A percentile compares a stretch with the other conserved stretches of the same genome.
phyloP scores from a whole-genome alignment of 2,113 vertebrate species.

The Prunella himalayana region DNA sequence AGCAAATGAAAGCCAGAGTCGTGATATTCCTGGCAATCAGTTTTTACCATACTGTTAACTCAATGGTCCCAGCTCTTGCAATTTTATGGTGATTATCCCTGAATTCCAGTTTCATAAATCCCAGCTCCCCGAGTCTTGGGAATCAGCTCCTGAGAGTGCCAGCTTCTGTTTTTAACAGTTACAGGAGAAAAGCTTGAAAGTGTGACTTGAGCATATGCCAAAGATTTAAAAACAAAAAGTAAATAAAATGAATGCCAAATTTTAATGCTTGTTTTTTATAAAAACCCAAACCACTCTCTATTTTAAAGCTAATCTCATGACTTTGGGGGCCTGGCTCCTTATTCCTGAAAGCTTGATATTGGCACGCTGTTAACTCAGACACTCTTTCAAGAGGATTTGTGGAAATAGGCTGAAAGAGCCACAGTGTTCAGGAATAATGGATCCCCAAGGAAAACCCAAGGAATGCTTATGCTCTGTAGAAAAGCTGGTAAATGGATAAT shows the following conservation, averaged over 20 bases:
- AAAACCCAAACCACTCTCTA: background rate
- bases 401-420: background rate
- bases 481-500: slow-evolving; percentile 20
- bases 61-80: background rate
- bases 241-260: slow-evolving; percentile 32
- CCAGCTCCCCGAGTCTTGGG: background rate
- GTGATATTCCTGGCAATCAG: background rate
- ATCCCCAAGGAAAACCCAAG: background rate
- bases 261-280: slow-evolving; percentile 3
- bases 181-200: slow-evolving; percentile 1
- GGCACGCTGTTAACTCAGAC: background rate
- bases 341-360: slow-evolving; percentile 10
- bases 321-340: background rate
- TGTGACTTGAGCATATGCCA: slow-evolving; percentile 44
- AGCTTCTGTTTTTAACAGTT: slow-evolving; percentile 53
- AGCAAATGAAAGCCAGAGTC: background rate
- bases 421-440: slow-evolving; percentile 22
- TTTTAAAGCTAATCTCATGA: slow-evolving; percentile 52
- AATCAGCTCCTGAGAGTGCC: background rate
- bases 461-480: slow-evolving; percentile 4
- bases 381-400: slow-evolving; percentile 11
- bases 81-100: background rate
- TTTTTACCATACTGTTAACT: background rate
- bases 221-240: slow-evolving; percentile 31
- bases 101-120: background rate